Evolutionary conservation across 2,797 vertebrate genomes (phyloP).

Genomic region (Trematomus bernacchii): DNA sequence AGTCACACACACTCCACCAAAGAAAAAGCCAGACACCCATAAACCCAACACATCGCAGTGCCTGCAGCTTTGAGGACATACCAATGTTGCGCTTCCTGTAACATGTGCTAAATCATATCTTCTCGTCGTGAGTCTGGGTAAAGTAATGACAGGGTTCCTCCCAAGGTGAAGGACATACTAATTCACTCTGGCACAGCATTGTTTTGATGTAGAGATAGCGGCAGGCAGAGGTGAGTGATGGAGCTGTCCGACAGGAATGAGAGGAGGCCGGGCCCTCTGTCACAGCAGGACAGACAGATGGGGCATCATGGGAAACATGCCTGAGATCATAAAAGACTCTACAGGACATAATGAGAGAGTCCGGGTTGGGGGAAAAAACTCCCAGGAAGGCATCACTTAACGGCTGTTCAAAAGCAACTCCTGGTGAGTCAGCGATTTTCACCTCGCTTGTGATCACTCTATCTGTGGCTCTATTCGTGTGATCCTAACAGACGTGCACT

Average conservation of each 20-base stretch:
- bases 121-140: constrained; percentile 44
- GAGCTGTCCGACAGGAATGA: constrained; percentile 74
- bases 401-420: constrained; percentile 63
- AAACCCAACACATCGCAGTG: constrained; percentile 17
- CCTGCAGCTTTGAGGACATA: constrained; percentile 56
- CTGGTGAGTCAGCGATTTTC: constrained; percentile 71
- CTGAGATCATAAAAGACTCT: constrained; percentile 73
- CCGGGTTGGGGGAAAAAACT: constrained; percentile 30
- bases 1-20: neutral
- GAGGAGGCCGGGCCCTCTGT: constrained; percentile 71
- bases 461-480: constrained; percentile 41
- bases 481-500: constrained; percentile 58
- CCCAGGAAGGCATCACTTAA: constrained; percentile 79
- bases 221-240: constrained; percentile 72
- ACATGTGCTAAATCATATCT: constrained; percentile 68
- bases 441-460: constrained; percentile 69
- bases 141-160: constrained; percentile 73
- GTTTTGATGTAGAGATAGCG: constrained; percentile 73
- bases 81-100: constrained; percentile 67
- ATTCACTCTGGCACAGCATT: constrained; percentile 72
- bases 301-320: constrained; percentile 70
- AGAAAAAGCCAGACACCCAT: constrained; percentile 6
- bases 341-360: constrained; percentile 75
- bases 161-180: constrained; percentile 79
- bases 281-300: constrained; percentile 76